Evolutionary conservation across 2,888 invertebrate species (phyloP), one percentile per base, ranked within the genome.

Genomic region (Steromphala cineraria): DNA sequence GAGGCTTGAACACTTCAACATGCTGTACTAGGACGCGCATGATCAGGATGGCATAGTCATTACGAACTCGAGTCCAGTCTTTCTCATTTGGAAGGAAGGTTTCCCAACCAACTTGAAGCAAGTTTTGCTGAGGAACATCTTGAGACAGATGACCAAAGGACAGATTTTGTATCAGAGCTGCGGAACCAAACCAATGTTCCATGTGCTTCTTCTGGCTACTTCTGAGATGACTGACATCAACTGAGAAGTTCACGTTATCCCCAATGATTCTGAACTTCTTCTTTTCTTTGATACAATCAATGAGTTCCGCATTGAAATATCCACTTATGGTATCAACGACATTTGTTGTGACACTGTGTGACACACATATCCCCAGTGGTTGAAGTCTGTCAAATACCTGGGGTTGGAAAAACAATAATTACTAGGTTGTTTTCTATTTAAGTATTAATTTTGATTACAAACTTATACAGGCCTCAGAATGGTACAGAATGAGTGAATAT

Each of bases 171-270:
- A 81, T 75, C 13, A 79, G 24, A 10, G 76, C 81, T 7, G 56
- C 56, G 2, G 81, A 81, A 19, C 53, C 81, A 81, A 81, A 81
- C 67, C 75, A 74, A 53, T 79, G 79, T 75, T 79, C 67, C 81
- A 81, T 81, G 31, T 81, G 62, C 52, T 24, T 36, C 31, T 76
- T 76, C 21, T 62, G 53, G 8, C 17, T 19, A 5, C 40, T 13
- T 28, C 71, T 21, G 36, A 79, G 36, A 24, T 79, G 79, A 80
- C 75, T 46, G 13, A 67, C 67, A 53, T 21, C 7, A 46, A 53
- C 21, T 46, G 24, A 21, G 40, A 75, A 82, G 52, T 82, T 79
- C 0, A 82, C 52, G 62, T 79, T 79, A 19, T 82, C 82, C 17
- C 82, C 77, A 53, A 81, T 46, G 2, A 81, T 40, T 19, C 81